These are phyloP conservation scores for Anguilla japonica DNA, from an alignment of 2,113 vertebrate genomes.

Conservation along the genomic window DNA sequence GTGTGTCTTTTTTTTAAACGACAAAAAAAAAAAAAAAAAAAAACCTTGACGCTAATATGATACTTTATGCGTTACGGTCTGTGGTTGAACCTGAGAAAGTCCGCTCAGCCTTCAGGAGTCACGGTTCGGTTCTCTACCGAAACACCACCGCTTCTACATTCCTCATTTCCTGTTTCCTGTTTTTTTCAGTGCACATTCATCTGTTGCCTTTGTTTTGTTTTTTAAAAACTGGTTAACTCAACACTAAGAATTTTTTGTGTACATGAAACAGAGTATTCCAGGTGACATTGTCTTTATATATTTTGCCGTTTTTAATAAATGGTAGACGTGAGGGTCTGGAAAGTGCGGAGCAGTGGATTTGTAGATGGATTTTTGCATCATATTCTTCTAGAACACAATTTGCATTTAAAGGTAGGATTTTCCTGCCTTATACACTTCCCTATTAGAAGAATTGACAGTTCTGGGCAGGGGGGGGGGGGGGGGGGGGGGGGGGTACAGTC, in stretches of 20 bases:
- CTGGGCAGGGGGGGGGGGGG: too few species aligned
- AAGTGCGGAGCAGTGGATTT: background rate
- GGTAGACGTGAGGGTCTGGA: slow-evolving; percentile 28
- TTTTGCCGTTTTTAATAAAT: slow-evolving; percentile 67
- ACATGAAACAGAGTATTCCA: slow-evolving; percentile 48
- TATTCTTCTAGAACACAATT: too few species aligned
- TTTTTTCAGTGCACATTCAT: slow-evolving; percentile 30
- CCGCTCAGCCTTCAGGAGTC: background rate
- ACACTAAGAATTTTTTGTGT: slow-evolving; percentile 61
- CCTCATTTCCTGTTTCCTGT: slow-evolving; percentile 39
- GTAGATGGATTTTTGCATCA: background rate
- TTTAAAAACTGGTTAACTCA: slow-evolving; percentile 35
- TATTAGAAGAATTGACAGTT: too few species aligned
- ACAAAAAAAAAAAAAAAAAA: background rate
- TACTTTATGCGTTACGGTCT: background rate
- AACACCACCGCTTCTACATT: slow-evolving; percentile 58
- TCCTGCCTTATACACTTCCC: too few species aligned
- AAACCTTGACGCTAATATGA: background rate
- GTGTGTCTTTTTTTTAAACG: too few species aligned
- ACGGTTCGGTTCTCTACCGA: background rate
- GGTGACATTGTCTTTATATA: slow-evolving; percentile 61
- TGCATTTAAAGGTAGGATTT: too few species aligned
- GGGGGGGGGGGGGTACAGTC: too few species aligned
- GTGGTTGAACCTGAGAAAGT: background rate
- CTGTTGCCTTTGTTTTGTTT: slow-evolving; percentile 35